Evolutionary conservation across 2,888 invertebrate species (phyloP), one percentile per base, ranked within the genome.

Genomic region (Scaptomyza polygonia): DNA sequence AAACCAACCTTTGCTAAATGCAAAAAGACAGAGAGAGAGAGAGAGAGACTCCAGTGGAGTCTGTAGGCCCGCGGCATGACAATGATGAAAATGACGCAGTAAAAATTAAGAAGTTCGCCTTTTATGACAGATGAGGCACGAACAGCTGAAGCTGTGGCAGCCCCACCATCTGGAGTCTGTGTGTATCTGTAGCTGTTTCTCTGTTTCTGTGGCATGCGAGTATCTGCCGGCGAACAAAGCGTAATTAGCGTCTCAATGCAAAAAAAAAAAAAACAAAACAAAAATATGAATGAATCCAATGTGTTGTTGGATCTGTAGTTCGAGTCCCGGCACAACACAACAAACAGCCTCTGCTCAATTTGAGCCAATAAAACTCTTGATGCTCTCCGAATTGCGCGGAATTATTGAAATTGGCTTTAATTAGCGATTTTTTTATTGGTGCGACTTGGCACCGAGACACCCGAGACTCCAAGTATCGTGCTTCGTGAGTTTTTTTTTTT

Each of bases 41-140:
- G 14, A 14, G 5, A 32, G 18, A 18, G 56, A 57, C 59, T 40
- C 39, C 56, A 55, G 69, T 51, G 27, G 42, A 47, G 65, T 63
- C 66, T 61, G 58, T 61, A 57, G 67, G 67, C 73, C 68, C 66
- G 73, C 39, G 76, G 77, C 81, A 87, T 74, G 80, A 83, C 82
- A 83, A 78, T 77, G 79, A 83, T 84, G 87, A 89, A 87, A 88
- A 90, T 90, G 90, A 90, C 89, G 86, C 77, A 78, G 89, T 88
- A 79, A 74, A 88, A 89, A 89, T 89, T 86, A 86, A 89, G 87
- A 89, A 88, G 88, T 90, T 88, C 85, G 86, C 77, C 77, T 88
- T 74, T 88, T 89, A 88, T 90, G 89, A 90, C 89, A 89, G 90
- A 90, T 89, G 90, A 88, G 86, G 85, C 86, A 84, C 86, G 87